Evolutionary conservation across 2,113 vertebrate species (phyloP), one percentile per base, ranked within the genome.

Genomic region (Corythoichthys haematopterus): DNA sequence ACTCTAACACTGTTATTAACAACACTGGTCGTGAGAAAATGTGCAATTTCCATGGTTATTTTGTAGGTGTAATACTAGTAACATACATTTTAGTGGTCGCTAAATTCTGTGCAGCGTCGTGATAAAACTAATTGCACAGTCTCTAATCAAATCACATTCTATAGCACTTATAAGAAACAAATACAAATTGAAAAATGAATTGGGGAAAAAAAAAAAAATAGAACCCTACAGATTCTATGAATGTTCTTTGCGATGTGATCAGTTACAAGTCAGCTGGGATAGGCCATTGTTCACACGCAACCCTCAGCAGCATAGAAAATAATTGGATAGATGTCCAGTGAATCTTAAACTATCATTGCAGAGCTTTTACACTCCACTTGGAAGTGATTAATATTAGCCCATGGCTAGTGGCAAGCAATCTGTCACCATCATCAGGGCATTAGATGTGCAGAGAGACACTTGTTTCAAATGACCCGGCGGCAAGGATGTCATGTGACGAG

Each of bases 361-460:
- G n/a, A 59, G 68, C 70, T 66, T 82, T 80, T 62, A 65, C 56
- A 64, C 75, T 57, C 65, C 79, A 83, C 73, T 69, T 88, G 83
- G 79, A 80, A 85, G 80, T 77, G 76, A 85, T 82, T 77, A 74
- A 86, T 85, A 86, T 57, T 75, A 72, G 77, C 66, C 65, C 37
- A 47, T 65, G 74, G 63, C 46, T 80, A 78, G 83, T 83, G 79
- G 77, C 77, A 69, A 52, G 64, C 82, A 74, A 84, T 84, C 78
- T 83, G 67, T 82, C 78, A 77, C 85, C 69, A 75, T 82, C 77
- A 84, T 83, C 61, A 67, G 73, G 69, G 60, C 53, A 71, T 74
- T 68, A 76, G 76, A 81, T 76, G 82, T 86, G 74, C 77, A 16
- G 8, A 2, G 46, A 57, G 64, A 78, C 61, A 71, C 66, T 64